phyloP scores from a whole-genome alignment of 2,888 invertebrate genomes.

The Chrysodeixis includens region DNA sequence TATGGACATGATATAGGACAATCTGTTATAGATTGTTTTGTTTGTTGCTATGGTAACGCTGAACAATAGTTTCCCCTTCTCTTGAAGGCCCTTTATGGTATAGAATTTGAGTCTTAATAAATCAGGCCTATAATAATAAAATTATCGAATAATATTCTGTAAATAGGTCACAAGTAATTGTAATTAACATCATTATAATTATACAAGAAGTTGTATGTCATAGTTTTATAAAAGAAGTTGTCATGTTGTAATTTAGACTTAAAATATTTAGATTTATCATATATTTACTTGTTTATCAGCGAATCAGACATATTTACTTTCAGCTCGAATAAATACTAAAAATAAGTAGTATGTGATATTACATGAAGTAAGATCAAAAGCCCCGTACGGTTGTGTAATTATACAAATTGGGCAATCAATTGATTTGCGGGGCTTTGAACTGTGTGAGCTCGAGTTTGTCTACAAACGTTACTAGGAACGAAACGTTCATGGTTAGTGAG shows the following conservation, averaged over 20 bases:
- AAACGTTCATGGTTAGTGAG: background rate
- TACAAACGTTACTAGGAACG: background rate
- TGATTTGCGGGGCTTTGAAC: conserved; percentile 28
- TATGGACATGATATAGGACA: background rate
- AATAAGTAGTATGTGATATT: conserved; percentile 34
- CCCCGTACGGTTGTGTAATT: conserved; percentile 30
- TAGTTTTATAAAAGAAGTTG: no score
- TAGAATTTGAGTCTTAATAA: no score
- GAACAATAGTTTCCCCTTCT: background rate
- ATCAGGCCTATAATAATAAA: no score
- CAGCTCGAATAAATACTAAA: conserved; percentile 6
- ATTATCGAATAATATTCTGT: no score
- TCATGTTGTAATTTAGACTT: no score
- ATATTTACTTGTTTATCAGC: no score
- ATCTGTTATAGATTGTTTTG: conserved; percentile 5
- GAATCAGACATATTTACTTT: background rate
- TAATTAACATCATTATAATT: no score
- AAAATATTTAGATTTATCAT: no score
- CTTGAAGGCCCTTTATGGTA: no score
- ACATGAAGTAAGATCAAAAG: conserved; percentile 39
- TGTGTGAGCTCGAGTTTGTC: background rate
- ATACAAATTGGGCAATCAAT: conserved; percentile 48
- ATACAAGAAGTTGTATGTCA: no score
- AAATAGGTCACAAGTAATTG: no score
- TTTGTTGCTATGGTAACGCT: background rate